Evolutionary conservation across 2,888 invertebrate species (phyloP).

Genomic region (Phyto melanocephala): DNA sequence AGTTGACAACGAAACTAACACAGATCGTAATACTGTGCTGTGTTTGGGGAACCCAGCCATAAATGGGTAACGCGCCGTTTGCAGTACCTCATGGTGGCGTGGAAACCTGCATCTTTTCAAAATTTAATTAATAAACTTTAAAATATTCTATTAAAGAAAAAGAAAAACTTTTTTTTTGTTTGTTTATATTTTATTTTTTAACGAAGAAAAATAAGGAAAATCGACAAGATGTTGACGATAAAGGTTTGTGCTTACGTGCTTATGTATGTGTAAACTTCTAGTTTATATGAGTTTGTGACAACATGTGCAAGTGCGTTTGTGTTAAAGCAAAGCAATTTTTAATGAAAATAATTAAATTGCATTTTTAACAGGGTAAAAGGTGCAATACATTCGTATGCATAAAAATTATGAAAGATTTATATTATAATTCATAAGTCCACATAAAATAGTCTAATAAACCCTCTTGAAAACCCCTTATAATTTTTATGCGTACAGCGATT

Average conservation of each 20-base stretch:
- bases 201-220: background rate
- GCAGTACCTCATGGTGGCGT: constrained; percentile 51
- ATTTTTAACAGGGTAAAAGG: background rate
- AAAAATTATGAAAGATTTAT: background rate
- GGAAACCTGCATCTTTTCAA: constrained; percentile 39
- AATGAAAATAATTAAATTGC: background rate
- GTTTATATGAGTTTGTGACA: too few relatives aligned
- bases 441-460: too few relatives aligned
- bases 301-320: too few relatives aligned
- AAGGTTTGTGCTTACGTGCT: background rate
- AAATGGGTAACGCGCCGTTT: constrained; percentile 43
- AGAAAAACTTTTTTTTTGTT: too few relatives aligned
- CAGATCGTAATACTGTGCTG: constrained; percentile 1
- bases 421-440: too few relatives aligned
- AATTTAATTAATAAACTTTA: constrained; percentile 28
- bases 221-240: constrained; percentile 5
- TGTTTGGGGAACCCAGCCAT: constrained; percentile 37
- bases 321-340: too few relatives aligned
- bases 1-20: background rate
- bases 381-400: background rate
- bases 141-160: background rate
- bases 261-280: too few relatives aligned
- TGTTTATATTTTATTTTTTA: background rate
- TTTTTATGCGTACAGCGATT: too few relatives aligned
- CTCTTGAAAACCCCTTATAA: too few relatives aligned